Evolutionary conservation across 2,113 vertebrate genomes (phyloP).

Genomic region (Synchiropus splendidus): DNA sequence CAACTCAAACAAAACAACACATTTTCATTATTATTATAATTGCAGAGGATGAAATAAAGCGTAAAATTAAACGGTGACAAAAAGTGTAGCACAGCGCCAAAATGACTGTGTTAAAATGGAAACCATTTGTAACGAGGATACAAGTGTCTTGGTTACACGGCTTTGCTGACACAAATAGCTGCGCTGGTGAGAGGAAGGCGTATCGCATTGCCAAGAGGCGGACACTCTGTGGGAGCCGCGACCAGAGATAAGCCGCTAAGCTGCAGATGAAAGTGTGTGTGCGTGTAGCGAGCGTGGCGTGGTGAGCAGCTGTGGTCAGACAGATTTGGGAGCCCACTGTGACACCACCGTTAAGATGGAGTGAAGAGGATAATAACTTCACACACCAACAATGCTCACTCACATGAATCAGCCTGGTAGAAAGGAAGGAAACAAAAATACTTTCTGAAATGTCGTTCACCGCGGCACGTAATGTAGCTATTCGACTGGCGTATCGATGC

Average conservation of each 20-base stretch:
- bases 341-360: conserved; percentile 13
- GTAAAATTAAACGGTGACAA: too few species aligned
- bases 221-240: conserved; percentile 36
- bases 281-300: conserved; percentile 41
- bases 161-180: conserved; percentile 38
- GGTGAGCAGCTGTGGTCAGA: conserved; percentile 47
- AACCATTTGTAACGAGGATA: conserved; percentile 33
- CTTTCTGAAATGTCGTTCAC: too few species aligned
- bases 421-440: too few species aligned
- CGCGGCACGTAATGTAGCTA: too few species aligned
- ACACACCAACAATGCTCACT: conserved; percentile 4
- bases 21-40: too few species aligned
- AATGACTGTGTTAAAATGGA: conserved; percentile 8
- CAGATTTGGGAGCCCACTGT: conserved; percentile 43
- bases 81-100: too few species aligned
- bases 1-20: too few species aligned
- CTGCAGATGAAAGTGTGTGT: conserved; percentile 55
- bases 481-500: too few species aligned
- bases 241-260: conserved; percentile 59
- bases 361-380: background rate
- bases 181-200: conserved; percentile 28
- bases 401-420: background rate
- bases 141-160: conserved; percentile 14
- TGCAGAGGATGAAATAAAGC: too few species aligned
- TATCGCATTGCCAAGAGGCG: conserved; percentile 41